These are phyloP conservation scores for Myotis davidii DNA, from an alignment of 2,113 vertebrate genomes.

Conservation along the genomic window DNA sequence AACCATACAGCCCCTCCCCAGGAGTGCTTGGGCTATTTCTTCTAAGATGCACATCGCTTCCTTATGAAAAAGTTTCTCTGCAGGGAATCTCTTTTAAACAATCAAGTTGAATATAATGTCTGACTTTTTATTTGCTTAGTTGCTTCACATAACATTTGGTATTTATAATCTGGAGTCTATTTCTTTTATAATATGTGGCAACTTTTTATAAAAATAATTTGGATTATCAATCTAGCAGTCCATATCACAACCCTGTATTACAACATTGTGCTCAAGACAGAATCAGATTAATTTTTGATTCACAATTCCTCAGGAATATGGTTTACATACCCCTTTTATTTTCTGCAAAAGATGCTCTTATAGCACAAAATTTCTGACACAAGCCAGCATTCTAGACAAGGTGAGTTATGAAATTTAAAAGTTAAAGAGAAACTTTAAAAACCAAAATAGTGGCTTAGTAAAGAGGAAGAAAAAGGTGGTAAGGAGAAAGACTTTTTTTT, in stretches of 20 bases:
- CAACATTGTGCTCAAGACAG: conserved; percentile 28
- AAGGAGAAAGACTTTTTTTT: not conserved
- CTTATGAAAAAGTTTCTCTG: not conserved
- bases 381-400: conserved; percentile 37
- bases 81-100: not conserved
- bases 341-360: conserved; percentile 54
- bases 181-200: not conserved
- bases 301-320: conserved; percentile 16
- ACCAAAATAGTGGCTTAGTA: conserved; percentile 14
- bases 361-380: conserved; percentile 54
- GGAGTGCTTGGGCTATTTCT: not conserved
- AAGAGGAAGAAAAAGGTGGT: not conserved
- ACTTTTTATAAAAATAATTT: conserved; percentile 53
- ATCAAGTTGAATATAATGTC: not conserved
- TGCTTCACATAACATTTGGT: not conserved
- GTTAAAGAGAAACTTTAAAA: conserved; percentile 50
- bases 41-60: not conserved
- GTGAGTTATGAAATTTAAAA: conserved; percentile 51
- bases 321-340: conserved; percentile 44
- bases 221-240: conserved; percentile 32
- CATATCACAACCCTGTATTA: conserved; percentile 30
- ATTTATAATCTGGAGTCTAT: not conserved
- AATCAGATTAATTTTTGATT: conserved; percentile 68
- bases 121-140: conserved; percentile 17
- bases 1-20: not conserved